phyloP scores from a whole-genome alignment of 2,113 vertebrate genomes.

The Antigone vipio region DNA sequence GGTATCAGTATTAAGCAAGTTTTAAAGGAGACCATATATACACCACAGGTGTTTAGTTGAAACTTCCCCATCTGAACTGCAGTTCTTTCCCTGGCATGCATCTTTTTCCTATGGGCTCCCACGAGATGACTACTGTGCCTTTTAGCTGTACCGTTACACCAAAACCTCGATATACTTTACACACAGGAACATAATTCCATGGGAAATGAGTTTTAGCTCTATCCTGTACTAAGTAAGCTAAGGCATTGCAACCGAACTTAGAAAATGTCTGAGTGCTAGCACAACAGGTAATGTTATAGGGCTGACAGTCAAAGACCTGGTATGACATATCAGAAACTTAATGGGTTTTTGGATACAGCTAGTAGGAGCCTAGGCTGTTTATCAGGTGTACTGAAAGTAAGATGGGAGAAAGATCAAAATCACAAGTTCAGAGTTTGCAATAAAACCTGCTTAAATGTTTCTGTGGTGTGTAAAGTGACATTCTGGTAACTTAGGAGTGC shows the following conservation, averaged over 20 bases:
- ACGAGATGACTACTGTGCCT: not conserved
- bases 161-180: not conserved
- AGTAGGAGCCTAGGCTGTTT: not conserved
- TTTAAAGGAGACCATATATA: not conserved
- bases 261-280: not conserved
- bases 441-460: not conserved
- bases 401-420: not conserved
- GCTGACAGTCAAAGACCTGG: not conserved
- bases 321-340: too few species aligned
- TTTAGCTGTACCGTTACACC: not conserved
- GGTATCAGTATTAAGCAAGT: not conserved
- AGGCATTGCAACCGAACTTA: not conserved
- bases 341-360: not conserved
- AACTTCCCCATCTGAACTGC: not conserved
- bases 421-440: not conserved
- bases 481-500: not conserved
- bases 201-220: not conserved
- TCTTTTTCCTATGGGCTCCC: not conserved
- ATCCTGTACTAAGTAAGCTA: not conserved
- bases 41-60: not conserved
- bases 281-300: not conserved
- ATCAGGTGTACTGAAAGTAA: not conserved
- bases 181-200: not conserved
- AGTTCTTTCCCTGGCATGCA: not conserved
- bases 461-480: not conserved